Evolutionary conservation across 2,797 vertebrate genomes (phyloP), one percentile per base, ranked within the genome.

Genomic region (Falco cherrug): DNA sequence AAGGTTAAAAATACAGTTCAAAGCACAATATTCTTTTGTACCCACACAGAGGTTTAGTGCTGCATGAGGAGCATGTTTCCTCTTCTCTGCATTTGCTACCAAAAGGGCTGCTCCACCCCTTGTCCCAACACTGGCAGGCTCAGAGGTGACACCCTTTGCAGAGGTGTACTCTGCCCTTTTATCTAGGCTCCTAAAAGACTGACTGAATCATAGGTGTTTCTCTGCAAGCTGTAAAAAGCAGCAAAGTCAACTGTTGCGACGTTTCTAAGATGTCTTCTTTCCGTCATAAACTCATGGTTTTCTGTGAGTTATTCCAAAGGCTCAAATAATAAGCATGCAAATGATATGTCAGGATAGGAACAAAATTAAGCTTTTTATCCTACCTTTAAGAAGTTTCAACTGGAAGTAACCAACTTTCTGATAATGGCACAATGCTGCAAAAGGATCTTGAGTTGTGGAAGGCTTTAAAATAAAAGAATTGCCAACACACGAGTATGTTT

Each of bases 281-380:
- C 87, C 47, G 5, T 71, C 64, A 87, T 83, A 92, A 92, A 43
- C 54, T 93, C n/a, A 1, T 4, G 57, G 6, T 51, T 97, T 93
- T 94, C 92, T 93, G 71, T 80, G 71, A 92, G 81, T 93, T 93
- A 65, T 78, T 93, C 84, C 84, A 84, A 88, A 92, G 50, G 65
- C 50, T 93, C 91, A 73, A 92, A 93, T 51, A 87, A 95, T 75
- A 87, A 96, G 87, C 90, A 84, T n/a, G 69, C 79, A 87, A 86
- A 93, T 4, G 68, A 87, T 75, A 56, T 13, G 33, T 70, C 61
- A 50, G 96, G 90, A 86, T 45, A 95, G 82, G 71, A 96, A 90
- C 31, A 15, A 60, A 96, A 95, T 91, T 47, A 83, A 96, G 11
- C 2, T 56, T 92, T 87, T 75, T 59, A 26, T 93, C 80, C 88